Evolutionary conservation across 2,888 invertebrate species (phyloP).

Genomic region (Lacanobia wlatinum): DNA sequence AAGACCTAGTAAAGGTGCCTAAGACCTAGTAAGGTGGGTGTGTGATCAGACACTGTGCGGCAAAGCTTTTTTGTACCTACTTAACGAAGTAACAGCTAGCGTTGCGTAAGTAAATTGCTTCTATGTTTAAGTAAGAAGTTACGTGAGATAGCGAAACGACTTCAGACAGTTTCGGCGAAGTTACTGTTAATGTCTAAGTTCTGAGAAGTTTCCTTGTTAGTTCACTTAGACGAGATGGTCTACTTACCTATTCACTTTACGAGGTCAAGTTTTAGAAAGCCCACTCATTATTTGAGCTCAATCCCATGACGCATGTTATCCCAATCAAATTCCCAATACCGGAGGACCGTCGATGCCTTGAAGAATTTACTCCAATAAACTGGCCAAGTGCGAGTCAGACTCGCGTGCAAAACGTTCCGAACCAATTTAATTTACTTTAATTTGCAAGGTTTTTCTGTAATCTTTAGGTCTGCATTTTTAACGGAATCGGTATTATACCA

Average conservation of each 20-base stretch:
- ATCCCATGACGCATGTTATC: background rate
- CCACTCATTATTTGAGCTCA: background rate
- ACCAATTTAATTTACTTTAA: too few relatives aligned
- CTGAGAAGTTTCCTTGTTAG: conserved; percentile 32
- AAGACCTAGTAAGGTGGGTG: too few relatives aligned
- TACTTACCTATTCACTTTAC: background rate
- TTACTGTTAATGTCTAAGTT: conserved; percentile 36
- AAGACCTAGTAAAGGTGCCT: too few relatives aligned
- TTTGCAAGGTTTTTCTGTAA: too few relatives aligned
- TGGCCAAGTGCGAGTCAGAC: too few relatives aligned
- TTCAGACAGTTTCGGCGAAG: conserved; percentile 35
- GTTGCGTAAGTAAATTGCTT: conserved; percentile 3
- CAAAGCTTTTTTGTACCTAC: background rate
- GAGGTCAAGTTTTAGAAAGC: background rate
- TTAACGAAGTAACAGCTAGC: background rate
- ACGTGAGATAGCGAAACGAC: conserved; percentile 5
- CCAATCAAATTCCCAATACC: background rate
- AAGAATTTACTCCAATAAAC: too few relatives aligned
- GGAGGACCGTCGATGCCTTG: background rate
- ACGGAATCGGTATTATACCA: too few relatives aligned
- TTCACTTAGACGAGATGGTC: background rate
- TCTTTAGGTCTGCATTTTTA: too few relatives aligned
- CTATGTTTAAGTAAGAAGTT: conserved; percentile 32
- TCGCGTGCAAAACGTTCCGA: too few relatives aligned
- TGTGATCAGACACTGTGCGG: too few relatives aligned